phyloP scores from a whole-genome alignment of 2,888 invertebrate species.

The Drosophila imparisetae region DNA sequence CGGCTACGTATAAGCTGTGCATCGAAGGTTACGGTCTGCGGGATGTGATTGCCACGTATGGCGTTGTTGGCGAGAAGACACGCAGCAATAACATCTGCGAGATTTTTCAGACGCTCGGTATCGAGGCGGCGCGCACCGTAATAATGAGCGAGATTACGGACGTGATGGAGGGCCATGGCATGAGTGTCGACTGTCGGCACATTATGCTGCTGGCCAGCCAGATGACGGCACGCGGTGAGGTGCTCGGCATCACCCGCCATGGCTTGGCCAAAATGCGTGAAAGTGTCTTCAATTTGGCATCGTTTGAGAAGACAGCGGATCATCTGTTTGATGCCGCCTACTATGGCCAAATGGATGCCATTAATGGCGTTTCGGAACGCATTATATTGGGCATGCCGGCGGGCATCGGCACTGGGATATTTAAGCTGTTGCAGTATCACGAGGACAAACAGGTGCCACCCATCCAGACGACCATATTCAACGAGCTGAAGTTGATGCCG shows the following conservation, averaged over 20 bases:
- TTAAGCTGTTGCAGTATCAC: constrained; percentile 93
- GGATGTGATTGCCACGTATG: constrained; percentile 96
- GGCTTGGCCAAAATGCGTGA: constrained; percentile 99
- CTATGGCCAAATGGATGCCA: constrained; percentile 97
- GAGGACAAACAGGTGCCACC: constrained; percentile 75
- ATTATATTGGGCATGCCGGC: constrained; percentile 99
- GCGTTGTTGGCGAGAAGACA: constrained; percentile 93
- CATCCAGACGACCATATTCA: constrained; percentile 73
- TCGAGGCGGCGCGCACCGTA: constrained; percentile 98
- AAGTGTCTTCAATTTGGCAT: constrained; percentile 98
- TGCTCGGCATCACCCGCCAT: constrained; percentile 98
- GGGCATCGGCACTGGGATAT: constrained; percentile 96
- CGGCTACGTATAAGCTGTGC: constrained; percentile 92
- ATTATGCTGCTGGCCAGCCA: constrained; percentile 98
- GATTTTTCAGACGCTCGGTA: constrained; percentile 95
- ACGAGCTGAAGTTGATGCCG: constrained; percentile 44
- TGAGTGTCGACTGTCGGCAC: constrained; percentile 98
- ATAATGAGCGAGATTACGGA: constrained; percentile 98
- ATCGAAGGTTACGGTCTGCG: constrained; percentile 98
- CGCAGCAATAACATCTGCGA: constrained; percentile 97
- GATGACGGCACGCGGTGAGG: constrained; percentile 99
- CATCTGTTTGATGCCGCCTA: constrained; percentile 99
- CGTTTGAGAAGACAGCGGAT: constrained; percentile 99
- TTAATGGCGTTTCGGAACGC: constrained; percentile 98
- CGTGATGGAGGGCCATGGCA: constrained; percentile 99